Conservation (phyloP, 2,888 invertebrate species). For the Eristalinus sepulchralis region DNA sequence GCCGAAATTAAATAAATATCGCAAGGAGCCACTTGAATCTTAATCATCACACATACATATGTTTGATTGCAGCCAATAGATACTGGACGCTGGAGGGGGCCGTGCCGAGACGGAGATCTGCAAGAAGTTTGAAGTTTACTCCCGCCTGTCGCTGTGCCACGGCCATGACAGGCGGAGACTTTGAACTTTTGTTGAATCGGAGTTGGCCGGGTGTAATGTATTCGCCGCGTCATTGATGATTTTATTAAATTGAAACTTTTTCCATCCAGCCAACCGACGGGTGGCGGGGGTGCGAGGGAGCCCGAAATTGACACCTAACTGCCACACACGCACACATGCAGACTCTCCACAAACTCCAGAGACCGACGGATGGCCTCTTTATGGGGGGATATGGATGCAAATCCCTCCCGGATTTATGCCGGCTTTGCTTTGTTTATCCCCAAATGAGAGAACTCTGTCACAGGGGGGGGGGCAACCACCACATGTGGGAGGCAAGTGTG, state of each 20-base stretch:
- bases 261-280: background rate
- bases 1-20: background rate
- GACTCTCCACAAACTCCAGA: background rate
- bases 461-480: too few relatives aligned
- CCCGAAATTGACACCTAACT: background rate
- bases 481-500: background rate
- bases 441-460: conserved; percentile 20
- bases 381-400: background rate
- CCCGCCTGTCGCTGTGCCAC: background rate
- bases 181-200: background rate
- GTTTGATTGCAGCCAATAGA: conserved; percentile 2
- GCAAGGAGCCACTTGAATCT: conserved; percentile 22
- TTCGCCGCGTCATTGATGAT: conserved; percentile 32
- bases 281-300: background rate
- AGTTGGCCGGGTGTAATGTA: conserved; percentile 6
- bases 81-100: background rate
- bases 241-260: conserved; percentile 48
- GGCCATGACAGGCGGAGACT: background rate
- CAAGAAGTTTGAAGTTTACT: background rate
- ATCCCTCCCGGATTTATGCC: conserved; percentile 30
- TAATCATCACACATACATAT: conserved; percentile 24
- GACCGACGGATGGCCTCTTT: background rate
- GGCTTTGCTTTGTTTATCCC: conserved; percentile 41
- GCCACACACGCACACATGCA: background rate
- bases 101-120: background rate